phyloP scores from a whole-genome alignment of 2,888 invertebrate species.

The Catonia carolina region DNA sequence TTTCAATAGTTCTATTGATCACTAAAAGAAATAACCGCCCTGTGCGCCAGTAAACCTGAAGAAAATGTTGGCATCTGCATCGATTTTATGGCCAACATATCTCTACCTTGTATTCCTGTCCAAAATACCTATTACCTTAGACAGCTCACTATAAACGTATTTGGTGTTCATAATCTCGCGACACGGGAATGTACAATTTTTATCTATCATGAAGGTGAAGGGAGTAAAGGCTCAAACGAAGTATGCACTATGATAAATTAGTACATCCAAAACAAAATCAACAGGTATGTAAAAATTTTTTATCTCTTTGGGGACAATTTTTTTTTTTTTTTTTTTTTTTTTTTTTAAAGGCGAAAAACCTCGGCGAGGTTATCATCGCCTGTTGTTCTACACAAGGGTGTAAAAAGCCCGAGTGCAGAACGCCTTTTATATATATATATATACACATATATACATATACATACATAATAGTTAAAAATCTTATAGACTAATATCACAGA shows the following conservation, averaged over 20 bases:
- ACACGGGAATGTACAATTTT: slow-evolving; percentile 6
- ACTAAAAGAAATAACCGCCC: background rate
- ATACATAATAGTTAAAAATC: too few relatives aligned
- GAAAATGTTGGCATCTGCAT: background rate
- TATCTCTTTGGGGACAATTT: slow-evolving; percentile 24
- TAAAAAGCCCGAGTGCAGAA: too few relatives aligned
- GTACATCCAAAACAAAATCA: slow-evolving; percentile 13
- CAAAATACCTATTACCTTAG: slow-evolving; percentile 19
- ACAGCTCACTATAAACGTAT: slow-evolving; percentile 16
- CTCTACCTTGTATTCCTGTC: slow-evolving; percentile 16
- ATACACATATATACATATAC: too few relatives aligned
- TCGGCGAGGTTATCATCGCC: too few relatives aligned
- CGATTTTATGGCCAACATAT: background rate
- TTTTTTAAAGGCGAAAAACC: too few relatives aligned
- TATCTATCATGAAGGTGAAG: slow-evolving; percentile 21
- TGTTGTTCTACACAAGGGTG: too few relatives aligned
- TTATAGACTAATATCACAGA: too few relatives aligned
- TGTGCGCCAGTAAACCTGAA: background rate
- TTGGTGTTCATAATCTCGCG: slow-evolving; percentile 14
- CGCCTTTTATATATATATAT: too few relatives aligned
- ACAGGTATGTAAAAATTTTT: slow-evolving; percentile 11
- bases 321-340: too few relatives aligned
- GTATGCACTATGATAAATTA: slow-evolving; percentile 17
- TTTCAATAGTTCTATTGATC: too few relatives aligned
- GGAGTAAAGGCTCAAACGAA: slow-evolving; percentile 20